These are phyloP conservation scores for Diachasmimorpha longicaudata DNA, from an alignment of 1,140 invertebrate species.

Conservation along the genomic window DNA sequence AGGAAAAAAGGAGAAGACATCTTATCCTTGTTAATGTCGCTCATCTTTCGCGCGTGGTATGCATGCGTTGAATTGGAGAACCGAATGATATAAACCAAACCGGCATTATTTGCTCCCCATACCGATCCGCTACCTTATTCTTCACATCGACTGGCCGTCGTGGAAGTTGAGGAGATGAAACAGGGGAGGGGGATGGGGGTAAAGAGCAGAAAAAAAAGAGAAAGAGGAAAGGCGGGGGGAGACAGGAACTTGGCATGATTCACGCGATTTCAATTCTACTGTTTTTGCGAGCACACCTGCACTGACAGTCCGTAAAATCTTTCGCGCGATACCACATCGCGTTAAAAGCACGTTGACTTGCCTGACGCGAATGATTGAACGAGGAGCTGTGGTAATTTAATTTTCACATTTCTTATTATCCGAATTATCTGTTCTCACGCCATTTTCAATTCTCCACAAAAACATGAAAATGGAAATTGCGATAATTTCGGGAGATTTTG, in stretches of 20 bases:
- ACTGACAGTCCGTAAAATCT: constrained; percentile 35
- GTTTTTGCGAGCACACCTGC: constrained; percentile 32
- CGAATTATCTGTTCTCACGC: background rate
- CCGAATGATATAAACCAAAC: constrained; percentile 24
- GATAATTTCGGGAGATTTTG: too few relatives aligned
- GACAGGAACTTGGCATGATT: constrained; percentile 28
- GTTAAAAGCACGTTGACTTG: constrained; percentile 18
- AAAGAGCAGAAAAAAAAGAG: background rate
- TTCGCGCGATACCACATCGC: constrained; percentile 23
- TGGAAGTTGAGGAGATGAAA: background rate
- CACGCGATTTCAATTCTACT: constrained; percentile 31
- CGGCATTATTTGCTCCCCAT: constrained; percentile 22
- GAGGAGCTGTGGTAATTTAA: constrained; percentile 15
- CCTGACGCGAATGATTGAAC: constrained; percentile 25
- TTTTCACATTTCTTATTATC: constrained; percentile 18
- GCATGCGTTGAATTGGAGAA: constrained; percentile 9
- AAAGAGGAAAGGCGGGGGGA: background rate
- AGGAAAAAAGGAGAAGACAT: constrained; percentile 10
- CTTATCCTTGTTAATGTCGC: constrained; percentile 29
- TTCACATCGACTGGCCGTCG: constrained; percentile 16
- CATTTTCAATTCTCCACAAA: background rate
- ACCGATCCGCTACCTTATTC: constrained; percentile 17
- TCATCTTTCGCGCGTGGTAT: constrained; percentile 26
- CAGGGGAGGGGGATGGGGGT: background rate
- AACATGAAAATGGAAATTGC: background rate